Conservation (phyloP, 2,797 vertebrate species). For the Capromys pilorides region DNA sequence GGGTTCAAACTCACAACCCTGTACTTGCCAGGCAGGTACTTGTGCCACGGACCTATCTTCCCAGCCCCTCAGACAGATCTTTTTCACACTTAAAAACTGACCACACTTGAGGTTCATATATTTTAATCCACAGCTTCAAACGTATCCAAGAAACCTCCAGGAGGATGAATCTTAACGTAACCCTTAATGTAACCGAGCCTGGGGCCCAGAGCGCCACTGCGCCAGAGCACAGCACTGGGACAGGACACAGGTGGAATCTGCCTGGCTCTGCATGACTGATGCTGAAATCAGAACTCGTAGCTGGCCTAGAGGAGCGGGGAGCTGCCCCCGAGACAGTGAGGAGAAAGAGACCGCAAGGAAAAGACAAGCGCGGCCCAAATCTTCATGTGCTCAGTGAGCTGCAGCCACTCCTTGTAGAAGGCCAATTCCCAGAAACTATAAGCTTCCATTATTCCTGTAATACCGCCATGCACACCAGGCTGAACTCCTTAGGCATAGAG, state of each 20-base stretch:
- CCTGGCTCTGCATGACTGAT: conserved; percentile 52
- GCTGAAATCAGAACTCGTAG: conserved; percentile 53
- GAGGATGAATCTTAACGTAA: conserved; percentile 63
- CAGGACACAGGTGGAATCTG: conserved; percentile 67
- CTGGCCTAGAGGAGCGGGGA: background rate
- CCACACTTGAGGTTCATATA: background rate
- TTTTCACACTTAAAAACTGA: background rate
- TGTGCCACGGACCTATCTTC: no score
- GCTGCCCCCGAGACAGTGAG: conserved; percentile 10
- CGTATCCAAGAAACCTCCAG: conserved; percentile 65
- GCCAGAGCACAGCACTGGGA: conserved; percentile 71
- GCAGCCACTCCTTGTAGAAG: background rate
- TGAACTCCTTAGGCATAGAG: background rate
- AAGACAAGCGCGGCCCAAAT: background rate
- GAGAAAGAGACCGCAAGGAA: background rate
- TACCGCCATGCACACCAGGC: conserved; percentile 2
- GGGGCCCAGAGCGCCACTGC: conserved; percentile 45
- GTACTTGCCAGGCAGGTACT: no score
- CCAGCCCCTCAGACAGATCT: background rate
- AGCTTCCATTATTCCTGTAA: background rate
- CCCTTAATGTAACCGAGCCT: conserved; percentile 60
- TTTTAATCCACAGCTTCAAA: conserved; percentile 54
- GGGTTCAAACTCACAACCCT: no score
- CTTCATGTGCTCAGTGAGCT: conserved; percentile 43
- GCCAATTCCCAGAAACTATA: conserved; percentile 29